phyloP scores from a whole-genome alignment of 2,113 vertebrate species.

The Erpornis zantholeuca region DNA sequence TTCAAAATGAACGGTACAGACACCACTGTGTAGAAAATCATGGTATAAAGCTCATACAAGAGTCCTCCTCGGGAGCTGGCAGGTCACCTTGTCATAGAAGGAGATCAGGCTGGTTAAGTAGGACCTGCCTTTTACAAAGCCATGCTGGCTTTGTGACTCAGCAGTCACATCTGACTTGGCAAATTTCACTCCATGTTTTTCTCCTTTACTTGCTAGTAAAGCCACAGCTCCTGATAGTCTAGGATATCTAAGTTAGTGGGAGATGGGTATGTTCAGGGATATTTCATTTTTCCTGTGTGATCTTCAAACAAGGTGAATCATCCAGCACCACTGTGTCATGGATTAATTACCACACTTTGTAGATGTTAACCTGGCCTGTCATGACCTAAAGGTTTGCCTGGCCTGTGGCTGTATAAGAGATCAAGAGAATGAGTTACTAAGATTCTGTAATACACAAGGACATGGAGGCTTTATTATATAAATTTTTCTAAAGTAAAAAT shows the following conservation, averaged over 20 bases:
- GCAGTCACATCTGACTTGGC: neutral
- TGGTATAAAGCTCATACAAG: neutral
- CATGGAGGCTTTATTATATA: neutral
- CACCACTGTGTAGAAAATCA: neutral
- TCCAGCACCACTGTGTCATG: neutral
- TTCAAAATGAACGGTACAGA: neutral
- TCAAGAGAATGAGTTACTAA: rapidly evolving
- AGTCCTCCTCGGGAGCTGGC: neutral
- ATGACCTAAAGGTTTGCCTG: neutral
- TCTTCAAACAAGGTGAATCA: neutral
- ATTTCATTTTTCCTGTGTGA: neutral
- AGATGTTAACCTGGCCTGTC: neutral
- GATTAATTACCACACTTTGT: neutral
- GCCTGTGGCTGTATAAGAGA: neutral
- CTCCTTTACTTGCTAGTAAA: neutral
- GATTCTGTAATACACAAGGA: neutral
- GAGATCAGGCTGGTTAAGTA: neutral
- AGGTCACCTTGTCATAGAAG: too few species aligned
- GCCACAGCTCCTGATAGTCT: neutral
- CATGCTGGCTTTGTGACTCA: neutral
- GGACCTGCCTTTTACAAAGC: neutral
- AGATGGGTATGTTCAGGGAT: neutral
- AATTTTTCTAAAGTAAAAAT: neutral
- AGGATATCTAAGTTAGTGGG: neutral
- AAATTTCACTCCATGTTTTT: too few species aligned